These are phyloP conservation scores for Porites evermanni DNA, from an alignment of 92 coral and sea anemone genomes.

Conservation along the genomic window DNA sequence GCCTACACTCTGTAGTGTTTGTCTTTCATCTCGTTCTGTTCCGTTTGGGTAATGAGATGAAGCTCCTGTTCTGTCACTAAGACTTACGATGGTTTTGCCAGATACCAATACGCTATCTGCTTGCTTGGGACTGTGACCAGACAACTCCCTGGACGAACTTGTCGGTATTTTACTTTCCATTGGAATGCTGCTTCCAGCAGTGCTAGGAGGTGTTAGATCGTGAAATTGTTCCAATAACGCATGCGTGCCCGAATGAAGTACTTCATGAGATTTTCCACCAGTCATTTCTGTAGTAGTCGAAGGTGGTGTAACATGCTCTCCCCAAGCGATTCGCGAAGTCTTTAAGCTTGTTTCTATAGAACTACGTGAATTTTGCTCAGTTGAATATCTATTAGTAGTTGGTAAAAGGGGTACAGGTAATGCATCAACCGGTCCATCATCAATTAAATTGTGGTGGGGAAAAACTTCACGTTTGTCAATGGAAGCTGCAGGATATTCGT, in stretches of 20 bases:
- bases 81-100: not conserved
- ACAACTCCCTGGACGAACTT: not conserved
- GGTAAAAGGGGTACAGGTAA: conserved; percentile 2
- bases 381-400: not conserved
- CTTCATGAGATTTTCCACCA: not conserved
- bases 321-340: conserved; percentile 39
- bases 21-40: not conserved
- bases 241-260: not conserved
- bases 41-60: not conserved
- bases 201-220: not conserved
- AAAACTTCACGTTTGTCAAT: not conserved
- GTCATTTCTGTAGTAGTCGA: not conserved
- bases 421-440: not conserved
- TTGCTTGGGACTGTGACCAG: not conserved
- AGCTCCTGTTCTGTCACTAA: not conserved
- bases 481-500: not conserved
- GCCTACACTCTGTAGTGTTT: not conserved
- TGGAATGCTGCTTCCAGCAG: conserved; percentile 8
- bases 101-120: conserved; percentile 1
- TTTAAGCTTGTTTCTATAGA: conserved; percentile 12
- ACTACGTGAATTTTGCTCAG: conserved; percentile 10
- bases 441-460: not conserved
- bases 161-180: not conserved
- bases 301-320: not conserved
- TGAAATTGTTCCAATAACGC: not conserved